Evolutionary conservation across 1,140 invertebrate genomes (phyloP).

Genomic region (Venturia canescens): DNA sequence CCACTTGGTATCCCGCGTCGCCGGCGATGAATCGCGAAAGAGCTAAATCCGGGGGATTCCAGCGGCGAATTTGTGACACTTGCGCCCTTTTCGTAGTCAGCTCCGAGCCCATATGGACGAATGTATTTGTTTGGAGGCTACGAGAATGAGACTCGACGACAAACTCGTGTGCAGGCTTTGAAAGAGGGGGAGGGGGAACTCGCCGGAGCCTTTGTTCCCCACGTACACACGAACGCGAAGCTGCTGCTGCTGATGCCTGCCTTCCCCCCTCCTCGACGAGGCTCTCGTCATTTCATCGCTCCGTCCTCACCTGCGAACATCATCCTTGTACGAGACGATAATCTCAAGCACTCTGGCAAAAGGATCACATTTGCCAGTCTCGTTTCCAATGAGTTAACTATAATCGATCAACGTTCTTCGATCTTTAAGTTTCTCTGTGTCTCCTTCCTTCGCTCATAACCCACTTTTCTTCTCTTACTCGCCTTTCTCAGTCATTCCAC

Average conservation of each 20-base stretch:
- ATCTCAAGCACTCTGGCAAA: background rate
- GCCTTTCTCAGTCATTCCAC: too few relatives aligned
- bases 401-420: background rate
- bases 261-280: background rate
- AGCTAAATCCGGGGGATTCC: background rate
- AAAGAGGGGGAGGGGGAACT: background rate
- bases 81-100: background rate
- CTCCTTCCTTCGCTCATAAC: too few relatives aligned
- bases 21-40: background rate
- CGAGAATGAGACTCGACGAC: slow-evolving; percentile 21
- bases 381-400: background rate
- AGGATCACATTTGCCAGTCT: background rate
- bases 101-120: background rate
- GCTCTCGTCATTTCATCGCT: slow-evolving; percentile 26
- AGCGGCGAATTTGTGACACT: background rate
- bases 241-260: too few relatives aligned
- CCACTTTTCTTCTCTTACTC: too few relatives aligned
- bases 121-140: background rate
- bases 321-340: background rate
- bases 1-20: background rate
- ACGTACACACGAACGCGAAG: background rate
- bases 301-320: background rate
- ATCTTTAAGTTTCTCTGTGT: too few relatives aligned
- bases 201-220: slow-evolving; percentile 18
- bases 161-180: background rate